Conservation (phyloP, 1,140 invertebrate species). For the Carcinoscorpius rotundicauda region DNA sequence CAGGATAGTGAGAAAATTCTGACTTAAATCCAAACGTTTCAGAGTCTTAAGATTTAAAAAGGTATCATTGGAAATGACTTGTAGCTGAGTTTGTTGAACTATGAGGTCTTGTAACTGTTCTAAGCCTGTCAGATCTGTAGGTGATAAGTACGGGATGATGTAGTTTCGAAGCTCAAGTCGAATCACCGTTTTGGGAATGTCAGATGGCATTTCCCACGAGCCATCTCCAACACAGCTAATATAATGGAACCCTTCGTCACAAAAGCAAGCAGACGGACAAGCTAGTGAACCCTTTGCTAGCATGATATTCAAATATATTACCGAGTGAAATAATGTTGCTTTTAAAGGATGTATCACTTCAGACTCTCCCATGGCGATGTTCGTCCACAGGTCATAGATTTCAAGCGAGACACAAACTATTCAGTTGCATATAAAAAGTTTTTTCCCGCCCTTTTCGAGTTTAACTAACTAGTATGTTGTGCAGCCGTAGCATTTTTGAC, state of each 20-base stretch:
- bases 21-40: conserved; percentile 43
- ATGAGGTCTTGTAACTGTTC: conserved; percentile 33
- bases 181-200: conserved; percentile 20
- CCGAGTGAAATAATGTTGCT: too few relatives aligned
- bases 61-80: conserved; percentile 24
- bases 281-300: too few relatives aligned
- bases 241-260: conserved; percentile 21
- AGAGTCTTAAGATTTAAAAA: conserved; percentile 28
- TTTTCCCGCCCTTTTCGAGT: too few relatives aligned
- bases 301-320: too few relatives aligned
- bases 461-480: too few relatives aligned
- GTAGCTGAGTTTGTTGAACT: conserved; percentile 29
- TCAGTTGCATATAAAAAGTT: too few relatives aligned
- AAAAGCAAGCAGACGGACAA: conserved; percentile 18
- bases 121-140: conserved; percentile 20
- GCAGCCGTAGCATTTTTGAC: too few relatives aligned
- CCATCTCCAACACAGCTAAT: conserved; percentile 29
- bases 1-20: conserved; percentile 47
- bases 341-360: too few relatives aligned
- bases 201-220: conserved; percentile 20
- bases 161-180: conserved; percentile 26
- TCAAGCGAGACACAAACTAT: too few relatives aligned
- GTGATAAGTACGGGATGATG: conserved; percentile 15
- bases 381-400: too few relatives aligned
- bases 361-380: too few relatives aligned